Evolutionary conservation across 2,113 vertebrate species (phyloP).

Genomic region (Dasyurus viverrinus): DNA sequence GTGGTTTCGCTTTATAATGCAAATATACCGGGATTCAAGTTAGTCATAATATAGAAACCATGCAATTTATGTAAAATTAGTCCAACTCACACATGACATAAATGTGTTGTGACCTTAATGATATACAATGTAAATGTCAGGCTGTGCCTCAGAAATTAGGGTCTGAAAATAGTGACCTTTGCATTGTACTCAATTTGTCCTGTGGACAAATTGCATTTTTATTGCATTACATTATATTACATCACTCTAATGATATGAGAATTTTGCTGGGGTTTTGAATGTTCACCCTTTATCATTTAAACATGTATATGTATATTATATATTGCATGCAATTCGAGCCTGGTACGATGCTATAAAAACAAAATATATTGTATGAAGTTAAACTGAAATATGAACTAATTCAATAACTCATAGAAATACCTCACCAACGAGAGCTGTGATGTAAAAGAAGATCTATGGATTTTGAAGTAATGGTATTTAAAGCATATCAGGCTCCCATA

Average conservation of each 20-base stretch:
- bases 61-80: conserved; percentile 80
- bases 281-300: conserved; percentile 48
- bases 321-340: conserved; percentile 20
- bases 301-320: conserved; percentile 56
- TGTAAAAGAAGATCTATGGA: neutral
- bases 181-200: conserved; percentile 75
- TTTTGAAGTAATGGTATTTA: conserved; percentile 10
- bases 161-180: conserved; percentile 81
- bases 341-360: conserved; percentile 22
- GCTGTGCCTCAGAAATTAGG: conserved; percentile 79
- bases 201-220: conserved; percentile 76
- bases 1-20: conserved; percentile 72
- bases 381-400: conserved; percentile 31
- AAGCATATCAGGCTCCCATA: conserved; percentile 37
- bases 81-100: conserved; percentile 71
- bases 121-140: conserved; percentile 85
- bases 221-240: conserved; percentile 68
- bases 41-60: conserved; percentile 73
- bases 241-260: conserved; percentile 50
- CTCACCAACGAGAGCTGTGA: neutral
- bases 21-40: conserved; percentile 75
- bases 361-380: conserved; percentile 44
- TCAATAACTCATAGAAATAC: conserved; percentile 9
- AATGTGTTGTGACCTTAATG: conserved; percentile 81
- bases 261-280: conserved; percentile 51